Evolutionary conservation across 2,888 invertebrate species (phyloP), one percentile per base, ranked within the genome.

Genomic region (Trisateles emortualis): DNA sequence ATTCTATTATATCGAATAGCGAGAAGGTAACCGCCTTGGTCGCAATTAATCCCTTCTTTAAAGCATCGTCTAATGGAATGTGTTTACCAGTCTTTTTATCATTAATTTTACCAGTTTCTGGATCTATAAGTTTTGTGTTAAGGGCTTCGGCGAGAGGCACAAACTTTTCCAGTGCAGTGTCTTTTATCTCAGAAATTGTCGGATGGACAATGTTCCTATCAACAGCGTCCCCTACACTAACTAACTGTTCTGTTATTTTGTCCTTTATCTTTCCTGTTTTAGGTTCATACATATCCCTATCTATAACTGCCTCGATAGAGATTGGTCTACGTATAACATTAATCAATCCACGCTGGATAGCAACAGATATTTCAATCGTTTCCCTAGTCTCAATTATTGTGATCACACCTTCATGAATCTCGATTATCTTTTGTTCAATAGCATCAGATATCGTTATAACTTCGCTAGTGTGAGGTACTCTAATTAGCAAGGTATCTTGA

Each of bases 181-280:
- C 97, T 80, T 96, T 96, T 63, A 97, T 95, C 84, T 96, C 95
- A 3, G 96, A 96, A 65, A 97, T 96, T 58, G 95, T 95, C 0
- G 96, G 95, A 85, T 97, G 97, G 22, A 98, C 94, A 59, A 98
- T 95, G 68, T 96, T 96, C 73, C 96, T 94, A 64, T 95, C 94
- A 41, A 97, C 95, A 1, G 97, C 96, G 76, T 97, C 96, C 44
- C 95, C 94, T 14, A 98, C 93, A 66, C 95, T 94, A 0, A 98
- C 92, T 64, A 95, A 88, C 82, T 96, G 95, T 72, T 95, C 94
- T 29, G 96, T 95, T 59, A 96, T 89, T 17, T 94, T 94, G 83
- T 97, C 97, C 67, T 91, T 94, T 32, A 97, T 94, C 81, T 94
- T 95, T 8, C 96, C 96, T 0, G 94, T 93, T 72, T 94, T 92